A percentile compares a stretch with the other conserved stretches of the same genome.
These are phyloP conservation scores for Saccostrea cuccullata DNA, from an alignment of 1,140 invertebrate genomes.

Conservation along the genomic window DNA sequence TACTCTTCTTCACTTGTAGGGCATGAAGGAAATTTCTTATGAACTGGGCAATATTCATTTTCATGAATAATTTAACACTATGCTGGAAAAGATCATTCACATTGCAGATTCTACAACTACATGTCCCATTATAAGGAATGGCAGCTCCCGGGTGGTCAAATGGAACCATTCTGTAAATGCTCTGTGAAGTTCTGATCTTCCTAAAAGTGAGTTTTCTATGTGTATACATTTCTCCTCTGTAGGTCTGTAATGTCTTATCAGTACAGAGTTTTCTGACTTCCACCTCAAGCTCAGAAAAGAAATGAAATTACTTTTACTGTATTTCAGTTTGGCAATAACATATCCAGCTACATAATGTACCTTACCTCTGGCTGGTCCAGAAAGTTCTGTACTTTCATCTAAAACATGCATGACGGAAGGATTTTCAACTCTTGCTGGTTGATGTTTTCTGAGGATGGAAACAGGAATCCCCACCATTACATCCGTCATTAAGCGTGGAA, in stretches of 20 bases:
- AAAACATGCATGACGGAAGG: too few relatives aligned
- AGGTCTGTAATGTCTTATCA: constrained; percentile 9
- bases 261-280: not conserved
- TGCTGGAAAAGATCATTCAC: too few relatives aligned
- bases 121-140: not conserved
- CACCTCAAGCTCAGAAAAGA: constrained; percentile 28
- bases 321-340: constrained; percentile 43
- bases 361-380: not conserved
- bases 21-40: constrained; percentile 17
- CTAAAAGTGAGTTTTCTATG: not conserved
- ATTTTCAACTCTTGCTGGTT: too few relatives aligned
- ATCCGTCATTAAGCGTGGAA: too few relatives aligned
- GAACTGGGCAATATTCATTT: constrained; percentile 37
- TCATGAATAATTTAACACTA: constrained; percentile 13
- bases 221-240: constrained; percentile 23
- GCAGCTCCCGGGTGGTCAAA: not conserved
- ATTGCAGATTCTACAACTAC: constrained; percentile 2
- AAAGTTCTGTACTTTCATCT: not conserved
- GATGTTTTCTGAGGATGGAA: too few relatives aligned
- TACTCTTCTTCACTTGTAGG: constrained; percentile 19
- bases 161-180: not conserved
- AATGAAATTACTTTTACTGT: not conserved
- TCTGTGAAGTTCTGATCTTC: not conserved
- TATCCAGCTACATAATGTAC: constrained; percentile 43
- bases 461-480: too few relatives aligned